phyloP scores from a whole-genome alignment of 1,140 invertebrate species.

The Drosophila carrolli region DNA sequence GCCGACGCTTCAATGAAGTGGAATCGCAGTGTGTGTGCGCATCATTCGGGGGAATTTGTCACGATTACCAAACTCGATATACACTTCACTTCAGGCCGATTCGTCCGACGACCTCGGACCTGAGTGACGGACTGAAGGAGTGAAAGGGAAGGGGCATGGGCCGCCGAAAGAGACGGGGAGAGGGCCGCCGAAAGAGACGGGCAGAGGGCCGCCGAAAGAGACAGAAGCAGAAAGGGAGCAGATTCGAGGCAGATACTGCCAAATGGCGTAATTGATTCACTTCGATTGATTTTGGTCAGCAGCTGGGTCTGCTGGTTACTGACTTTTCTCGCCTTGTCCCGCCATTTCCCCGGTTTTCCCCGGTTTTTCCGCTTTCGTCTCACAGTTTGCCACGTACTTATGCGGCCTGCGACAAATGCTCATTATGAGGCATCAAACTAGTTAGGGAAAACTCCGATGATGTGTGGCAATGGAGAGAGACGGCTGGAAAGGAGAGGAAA shows the following conservation, averaged over 20 bases:
- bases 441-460: constrained; percentile 24
- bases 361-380: not conserved
- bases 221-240: not conserved
- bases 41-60: constrained; percentile 69
- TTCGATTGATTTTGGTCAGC: constrained; percentile 71
- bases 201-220: not conserved
- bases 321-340: constrained; percentile 28
- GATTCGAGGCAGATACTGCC: constrained; percentile 22
- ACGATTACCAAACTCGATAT: constrained; percentile 60
- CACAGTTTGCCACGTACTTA: constrained; percentile 41
- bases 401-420: constrained; percentile 52
- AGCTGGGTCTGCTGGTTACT: constrained; percentile 30
- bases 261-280: constrained; percentile 76
- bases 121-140: not conserved
- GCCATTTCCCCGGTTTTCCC: not conserved
- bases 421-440: constrained; percentile 47
- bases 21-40: constrained; percentile 40
- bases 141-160: not conserved
- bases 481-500: not conserved
- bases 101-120: constrained; percentile 4
- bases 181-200: not conserved
- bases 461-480: not conserved
- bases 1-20: constrained; percentile 70
- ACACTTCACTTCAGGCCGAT: constrained; percentile 16
- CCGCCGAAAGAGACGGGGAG: not conserved